These are phyloP conservation scores for Sander lucioperca DNA, from an alignment of 2,113 vertebrate genomes.

Conservation along the genomic window DNA sequence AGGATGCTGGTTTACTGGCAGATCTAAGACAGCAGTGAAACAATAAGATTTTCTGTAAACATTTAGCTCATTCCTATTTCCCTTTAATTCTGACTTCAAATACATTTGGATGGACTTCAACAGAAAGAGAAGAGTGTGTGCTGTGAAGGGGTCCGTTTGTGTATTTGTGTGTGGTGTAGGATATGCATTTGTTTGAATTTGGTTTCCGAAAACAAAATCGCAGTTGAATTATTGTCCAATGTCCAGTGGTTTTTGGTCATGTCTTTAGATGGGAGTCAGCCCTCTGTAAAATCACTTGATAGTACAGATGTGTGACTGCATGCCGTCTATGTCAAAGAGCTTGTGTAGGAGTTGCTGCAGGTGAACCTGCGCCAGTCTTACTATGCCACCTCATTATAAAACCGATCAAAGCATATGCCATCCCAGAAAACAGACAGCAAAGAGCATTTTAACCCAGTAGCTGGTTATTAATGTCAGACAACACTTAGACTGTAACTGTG, in stretches of 20 bases:
- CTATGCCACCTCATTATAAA: conserved; percentile 39
- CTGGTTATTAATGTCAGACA: conserved; percentile 35
- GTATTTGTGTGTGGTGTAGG: not conserved
- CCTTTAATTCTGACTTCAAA: conserved; percentile 42
- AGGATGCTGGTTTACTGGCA: conserved; percentile 3
- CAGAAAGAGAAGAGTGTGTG: not conserved
- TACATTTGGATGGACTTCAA: not conserved
- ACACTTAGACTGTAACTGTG: conserved; percentile 6
- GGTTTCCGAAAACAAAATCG: not conserved
- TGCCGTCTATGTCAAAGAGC: not conserved
- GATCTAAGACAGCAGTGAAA: conserved; percentile 9
- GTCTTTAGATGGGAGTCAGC: not conserved
- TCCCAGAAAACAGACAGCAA: conserved; percentile 20
- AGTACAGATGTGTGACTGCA: conserved; percentile 20
- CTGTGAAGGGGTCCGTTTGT: conserved; percentile 19
- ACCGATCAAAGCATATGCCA: conserved; percentile 45
- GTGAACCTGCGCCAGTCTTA: conserved; percentile 41
- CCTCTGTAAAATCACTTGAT: not conserved
- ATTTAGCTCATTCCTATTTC: not conserved
- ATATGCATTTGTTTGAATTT: not conserved
- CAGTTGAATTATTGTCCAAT: too few relatives aligned
- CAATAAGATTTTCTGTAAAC: conserved; percentile 18
- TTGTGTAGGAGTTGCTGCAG: conserved; percentile 40
- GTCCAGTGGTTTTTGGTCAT: not conserved
- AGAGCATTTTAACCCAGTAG: conserved; percentile 34